Conservation (phyloP, 2,888 invertebrate genomes). For the Octonoba sinensis region DNA sequence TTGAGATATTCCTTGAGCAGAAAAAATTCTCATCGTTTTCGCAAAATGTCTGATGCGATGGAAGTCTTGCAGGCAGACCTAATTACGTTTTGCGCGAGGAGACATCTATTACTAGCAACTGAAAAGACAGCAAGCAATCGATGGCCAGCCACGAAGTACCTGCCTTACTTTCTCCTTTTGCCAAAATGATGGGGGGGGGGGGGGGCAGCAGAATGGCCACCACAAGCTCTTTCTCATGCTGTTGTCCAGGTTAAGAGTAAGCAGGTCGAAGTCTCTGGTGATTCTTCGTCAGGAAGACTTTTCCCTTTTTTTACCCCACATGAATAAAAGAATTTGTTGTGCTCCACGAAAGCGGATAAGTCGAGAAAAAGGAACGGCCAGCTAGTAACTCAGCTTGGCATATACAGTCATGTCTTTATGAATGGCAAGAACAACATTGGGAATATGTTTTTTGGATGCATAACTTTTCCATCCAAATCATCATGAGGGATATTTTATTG, state of each 20-base stretch:
- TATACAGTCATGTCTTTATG: no score
- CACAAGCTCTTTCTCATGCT: background rate
- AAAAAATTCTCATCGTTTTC: no score
- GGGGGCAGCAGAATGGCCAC: background rate
- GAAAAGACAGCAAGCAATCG: conserved; percentile 50
- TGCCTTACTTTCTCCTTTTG: conserved; percentile 21
- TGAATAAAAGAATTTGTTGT: no score
- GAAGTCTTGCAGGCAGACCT: conserved; percentile 33
- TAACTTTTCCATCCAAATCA: no score
- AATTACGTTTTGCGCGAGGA: conserved; percentile 49
- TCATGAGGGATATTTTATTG: no score
- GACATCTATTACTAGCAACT: conserved; percentile 59
- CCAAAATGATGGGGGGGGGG: background rate
- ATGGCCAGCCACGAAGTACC: conserved; percentile 54
- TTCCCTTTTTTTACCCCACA: no score
- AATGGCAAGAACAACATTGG: no score
- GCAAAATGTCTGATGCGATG: conserved; percentile 28
- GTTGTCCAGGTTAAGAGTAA: conserved; percentile 24
- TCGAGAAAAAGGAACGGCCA: no score
- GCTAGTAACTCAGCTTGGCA: no score
- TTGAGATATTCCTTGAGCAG: no score
- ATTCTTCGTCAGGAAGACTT: background rate
- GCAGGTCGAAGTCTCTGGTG: conserved; percentile 7
- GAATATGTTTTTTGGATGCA: no score
- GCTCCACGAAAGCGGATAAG: no score